A percentile compares a stretch with the other conserved stretches of the same genome.
These are phyloP conservation scores for Melangyna quadrimaculata DNA, from an alignment of 2,888 invertebrate genomes.

Conservation along the genomic window DNA sequence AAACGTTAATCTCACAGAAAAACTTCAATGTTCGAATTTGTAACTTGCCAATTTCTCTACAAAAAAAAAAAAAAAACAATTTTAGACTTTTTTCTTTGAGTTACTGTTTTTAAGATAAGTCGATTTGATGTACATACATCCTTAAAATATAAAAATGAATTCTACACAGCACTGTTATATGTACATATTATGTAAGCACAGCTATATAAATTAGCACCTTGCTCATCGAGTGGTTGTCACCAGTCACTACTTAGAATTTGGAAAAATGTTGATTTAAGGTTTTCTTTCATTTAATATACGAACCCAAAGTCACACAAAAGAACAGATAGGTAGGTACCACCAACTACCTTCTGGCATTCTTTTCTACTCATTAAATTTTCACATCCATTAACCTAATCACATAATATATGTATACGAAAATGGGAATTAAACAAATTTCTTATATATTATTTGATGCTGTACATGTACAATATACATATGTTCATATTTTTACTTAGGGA, in stretches of 20 bases:
- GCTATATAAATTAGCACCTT: slow-evolving; percentile 15
- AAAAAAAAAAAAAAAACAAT: too few species aligned
- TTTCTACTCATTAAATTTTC: slow-evolving; percentile 30
- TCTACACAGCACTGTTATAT: background rate
- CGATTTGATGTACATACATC: too few species aligned
- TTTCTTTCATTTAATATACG: background rate
- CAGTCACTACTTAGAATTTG: slow-evolving; percentile 20
- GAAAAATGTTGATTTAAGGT: background rate
- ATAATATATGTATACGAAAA: background rate
- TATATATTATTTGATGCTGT: background rate
- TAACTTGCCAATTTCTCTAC: too few species aligned
- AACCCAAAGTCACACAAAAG: slow-evolving; percentile 7
- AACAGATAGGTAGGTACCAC: background rate
- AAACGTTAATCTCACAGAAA: too few species aligned
- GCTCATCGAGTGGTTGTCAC: background rate
- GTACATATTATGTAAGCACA: too few species aligned
- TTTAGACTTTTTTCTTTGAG: too few species aligned
- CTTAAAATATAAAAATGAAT: background rate
- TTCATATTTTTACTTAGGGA: background rate
- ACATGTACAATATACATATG: background rate
- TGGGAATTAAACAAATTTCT: background rate
- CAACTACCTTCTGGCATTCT: background rate
- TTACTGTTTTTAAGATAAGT: too few species aligned
- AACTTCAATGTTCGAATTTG: too few species aligned
- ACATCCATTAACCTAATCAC: slow-evolving; percentile 43